Conservation (phyloP, 2,113 vertebrate genomes). For the Psittacula cyanocephala region DNA sequence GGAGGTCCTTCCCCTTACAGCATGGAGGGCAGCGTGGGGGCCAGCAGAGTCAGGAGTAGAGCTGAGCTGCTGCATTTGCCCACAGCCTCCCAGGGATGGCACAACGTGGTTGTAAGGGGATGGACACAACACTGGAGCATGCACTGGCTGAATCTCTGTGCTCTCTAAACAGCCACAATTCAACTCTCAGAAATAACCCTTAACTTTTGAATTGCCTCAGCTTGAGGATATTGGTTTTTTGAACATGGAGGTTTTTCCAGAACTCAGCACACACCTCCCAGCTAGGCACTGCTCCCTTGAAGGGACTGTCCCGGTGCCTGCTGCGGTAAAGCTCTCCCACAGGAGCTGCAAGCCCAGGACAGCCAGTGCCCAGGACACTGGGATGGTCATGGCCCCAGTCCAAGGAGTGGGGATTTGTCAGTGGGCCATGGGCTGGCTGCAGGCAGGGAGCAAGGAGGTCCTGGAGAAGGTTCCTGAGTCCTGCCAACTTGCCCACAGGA, state of each 20-base stretch:
- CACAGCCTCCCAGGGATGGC: background rate
- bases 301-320: background rate
- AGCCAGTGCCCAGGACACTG: background rate
- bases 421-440: background rate
- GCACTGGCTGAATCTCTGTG: background rate
- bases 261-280: background rate
- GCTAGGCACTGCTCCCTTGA: background rate
- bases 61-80: background rate
- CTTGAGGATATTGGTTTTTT: background rate
- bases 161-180: background rate
- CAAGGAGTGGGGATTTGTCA: background rate
- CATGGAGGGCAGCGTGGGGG: background rate
- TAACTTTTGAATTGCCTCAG: background rate
- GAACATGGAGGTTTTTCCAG: background rate
- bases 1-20: background rate
- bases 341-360: background rate
- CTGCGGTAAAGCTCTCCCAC: background rate
- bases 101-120: background rate
- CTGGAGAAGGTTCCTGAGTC: background rate
- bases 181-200: background rate
- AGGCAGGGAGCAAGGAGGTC: background rate
- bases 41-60: background rate
- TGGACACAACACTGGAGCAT: rapidly evolving
- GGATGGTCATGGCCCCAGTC: background rate
- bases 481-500: background rate